Conservation (phyloP, 2,888 invertebrate species). For the Ichneumoninae sp. region DNA sequence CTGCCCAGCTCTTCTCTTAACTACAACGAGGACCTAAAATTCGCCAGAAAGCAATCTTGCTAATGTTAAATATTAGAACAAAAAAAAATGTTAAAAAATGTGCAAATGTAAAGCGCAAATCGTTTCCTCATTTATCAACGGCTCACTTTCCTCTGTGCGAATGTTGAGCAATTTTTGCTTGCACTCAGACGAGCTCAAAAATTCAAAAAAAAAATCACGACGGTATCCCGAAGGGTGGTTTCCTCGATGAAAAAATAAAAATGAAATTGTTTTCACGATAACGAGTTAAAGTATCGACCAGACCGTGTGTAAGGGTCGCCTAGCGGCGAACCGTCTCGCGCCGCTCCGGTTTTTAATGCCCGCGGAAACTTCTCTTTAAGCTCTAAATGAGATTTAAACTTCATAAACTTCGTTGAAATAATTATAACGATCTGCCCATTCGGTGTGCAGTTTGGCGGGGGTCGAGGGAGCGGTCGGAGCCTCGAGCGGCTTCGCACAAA, state of each 20-base stretch:
- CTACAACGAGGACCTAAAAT: too few species aligned
- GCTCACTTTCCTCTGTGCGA: too few species aligned
- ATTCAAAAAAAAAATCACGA: not conserved
- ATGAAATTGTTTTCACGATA: not conserved
- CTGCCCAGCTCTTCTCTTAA: too few species aligned
- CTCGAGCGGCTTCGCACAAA: slow-evolving; percentile 57
- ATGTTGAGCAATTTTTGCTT: too few species aligned
- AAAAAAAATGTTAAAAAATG: too few species aligned
- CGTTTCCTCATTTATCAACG: too few species aligned
- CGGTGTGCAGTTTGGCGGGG: slow-evolving; percentile 2
- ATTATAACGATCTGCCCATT: slow-evolving; percentile 42
- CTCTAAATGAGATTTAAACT: slow-evolving; percentile 14
- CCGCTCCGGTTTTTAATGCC: not conserved
- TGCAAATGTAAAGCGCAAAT: too few species aligned
- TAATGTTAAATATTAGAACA: too few species aligned
- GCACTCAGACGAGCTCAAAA: too few species aligned
- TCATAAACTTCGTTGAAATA: slow-evolving; percentile 41
- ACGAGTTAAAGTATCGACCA: not conserved
- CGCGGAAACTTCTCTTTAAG: not conserved
- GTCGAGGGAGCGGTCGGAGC: slow-evolving; percentile 9
- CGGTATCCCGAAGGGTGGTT: not conserved
- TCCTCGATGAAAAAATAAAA: not conserved
- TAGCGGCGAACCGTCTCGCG: not conserved
- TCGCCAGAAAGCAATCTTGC: too few species aligned
- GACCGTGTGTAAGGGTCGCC: not conserved